Base-by-base conservation (phyloP, 2,797 vertebrate species). In the Pygocentrus nattereri region DNA sequence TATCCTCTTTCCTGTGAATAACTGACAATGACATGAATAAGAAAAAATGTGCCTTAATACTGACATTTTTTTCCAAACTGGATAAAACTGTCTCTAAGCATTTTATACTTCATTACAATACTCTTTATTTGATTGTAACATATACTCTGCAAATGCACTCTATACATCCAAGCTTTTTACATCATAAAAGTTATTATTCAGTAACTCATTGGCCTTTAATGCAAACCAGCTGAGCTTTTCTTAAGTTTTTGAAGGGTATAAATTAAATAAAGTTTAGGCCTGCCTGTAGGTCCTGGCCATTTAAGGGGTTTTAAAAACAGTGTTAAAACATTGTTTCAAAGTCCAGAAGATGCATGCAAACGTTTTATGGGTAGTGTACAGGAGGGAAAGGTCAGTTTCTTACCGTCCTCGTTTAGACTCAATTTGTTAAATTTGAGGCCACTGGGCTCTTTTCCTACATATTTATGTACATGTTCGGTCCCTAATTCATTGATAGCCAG, bases 361-460 rank as follows among this genome's bases (percentile, higher is more conserved):
- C 44, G 0, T 23, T 58, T 23, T 44, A 13, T 7, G 1, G 11
- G 10, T 41, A 19, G 30, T 67, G 31, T 67, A 80, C 6, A 61
- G 58, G 61, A 19, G 25, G 61, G 3, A 61, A 12, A 31, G 30
- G 50, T 19, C 19, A 30, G 8, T 34, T 68, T 73, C 90, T 94
- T 81, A 96, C 97, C 96, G 83, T 96, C 94, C 10, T 97, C 95
- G 47, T 95, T 94, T 80, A 98, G 92, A 34, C 93, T 96, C 72
- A 98, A 92, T 64, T 96, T 97, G 91, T 98, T 97, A 89, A 97
- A 98, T 85, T 94, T 96, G 69, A 96, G 92, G 30, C 97, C 97
- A 11, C 97, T 97, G 25, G 97, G 97, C 85, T 98, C 97, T 89
- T 97, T 97, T 86, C 96, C 97, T 74, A 98, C 95, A 74, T 94